Conservation (phyloP, 2,113 vertebrate species). For the Phyllopteryx taeniolatus region DNA sequence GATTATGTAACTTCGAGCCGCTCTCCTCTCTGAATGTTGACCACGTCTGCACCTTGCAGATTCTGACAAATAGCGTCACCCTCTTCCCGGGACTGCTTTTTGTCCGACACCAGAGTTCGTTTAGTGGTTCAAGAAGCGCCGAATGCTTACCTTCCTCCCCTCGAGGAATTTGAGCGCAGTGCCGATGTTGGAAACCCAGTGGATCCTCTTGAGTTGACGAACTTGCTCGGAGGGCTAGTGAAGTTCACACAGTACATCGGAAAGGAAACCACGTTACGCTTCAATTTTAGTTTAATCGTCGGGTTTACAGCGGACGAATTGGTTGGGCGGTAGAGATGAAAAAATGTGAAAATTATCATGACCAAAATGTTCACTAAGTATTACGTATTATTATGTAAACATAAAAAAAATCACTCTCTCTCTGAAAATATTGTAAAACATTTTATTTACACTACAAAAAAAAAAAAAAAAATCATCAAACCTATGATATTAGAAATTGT, state of each 20-base stretch:
- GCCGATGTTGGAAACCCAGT: slow-evolving; percentile 95
- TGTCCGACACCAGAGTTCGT: not conserved
- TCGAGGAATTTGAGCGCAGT: slow-evolving; percentile 94
- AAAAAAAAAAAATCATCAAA: too few species aligned
- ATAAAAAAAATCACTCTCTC: too few species aligned
- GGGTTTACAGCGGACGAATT: too few species aligned
- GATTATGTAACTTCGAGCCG: slow-evolving; percentile 46
- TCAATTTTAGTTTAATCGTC: too few species aligned
- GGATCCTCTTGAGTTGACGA: slow-evolving; percentile 90
- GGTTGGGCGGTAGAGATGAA: too few species aligned
- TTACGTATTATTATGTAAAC: too few species aligned
- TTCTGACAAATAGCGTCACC: not conserved
- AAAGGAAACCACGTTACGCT: not conserved
- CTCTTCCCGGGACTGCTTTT: too few species aligned
- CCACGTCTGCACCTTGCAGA: not conserved
- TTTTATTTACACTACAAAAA: too few species aligned
- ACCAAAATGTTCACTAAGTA: too few species aligned
- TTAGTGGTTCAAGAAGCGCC: not conserved
- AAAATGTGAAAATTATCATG: too few species aligned
- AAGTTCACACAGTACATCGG: not conserved
- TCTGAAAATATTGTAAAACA: too few species aligned
- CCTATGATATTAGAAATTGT: too few species aligned
- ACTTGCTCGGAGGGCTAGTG: slow-evolving; percentile 90
- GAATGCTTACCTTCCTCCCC: slow-evolving; percentile 86
- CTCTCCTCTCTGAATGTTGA: slow-evolving; percentile 9